Base-by-base conservation (phyloP, 2,888 invertebrate genomes). In the Noctua fimbriata region DNA sequence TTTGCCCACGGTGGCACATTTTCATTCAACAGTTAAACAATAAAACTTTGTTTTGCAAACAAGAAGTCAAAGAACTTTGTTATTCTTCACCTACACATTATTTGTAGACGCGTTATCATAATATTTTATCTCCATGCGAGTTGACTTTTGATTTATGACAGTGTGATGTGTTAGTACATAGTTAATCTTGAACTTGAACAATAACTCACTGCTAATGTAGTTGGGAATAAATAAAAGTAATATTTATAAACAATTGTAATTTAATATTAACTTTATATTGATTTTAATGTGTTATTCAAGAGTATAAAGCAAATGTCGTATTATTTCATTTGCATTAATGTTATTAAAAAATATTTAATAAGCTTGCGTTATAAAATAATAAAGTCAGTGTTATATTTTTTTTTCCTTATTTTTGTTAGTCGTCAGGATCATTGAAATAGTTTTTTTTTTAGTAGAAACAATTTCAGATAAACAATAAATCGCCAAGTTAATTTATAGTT, bases 101-200 rank as follows among this genome's bases (percentile, higher is more conserved):
- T 81, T 66, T 69, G 78, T 55, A 74, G 58, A 72, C 66, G 21
- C 28, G 47, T 52, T 85, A 87, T 81, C 78, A 76, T 78, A 70
- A 73, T 69, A 52, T 78, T 63, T 87, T 76, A 78, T 79, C 76
- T 78, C 69, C 47, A 32, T 28, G 4, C 41, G 41, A 79, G 58
- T 76, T 73, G 79, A 73, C 71, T 74, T 71, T 66, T 84, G 84
- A 89, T 83, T 88, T 88, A 84, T 79, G 70, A 73, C 76, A 73
- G 10, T 75, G 70, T 65, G 41, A 76, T 71, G 44, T 75, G 81
- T 77, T 71, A 70, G 73, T 70, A 75, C n/a, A 28, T 81, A 81
- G 80, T 88, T 82, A 89, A 78, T 86, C 84, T 87, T 86, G 84
- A 89, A 89, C 87, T 88, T 89, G 84, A 83, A 77, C 55, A 72